Evolutionary conservation across 1,140 invertebrate genomes (phyloP).

Genomic region (Pseudomyrmex sp.): DNA sequence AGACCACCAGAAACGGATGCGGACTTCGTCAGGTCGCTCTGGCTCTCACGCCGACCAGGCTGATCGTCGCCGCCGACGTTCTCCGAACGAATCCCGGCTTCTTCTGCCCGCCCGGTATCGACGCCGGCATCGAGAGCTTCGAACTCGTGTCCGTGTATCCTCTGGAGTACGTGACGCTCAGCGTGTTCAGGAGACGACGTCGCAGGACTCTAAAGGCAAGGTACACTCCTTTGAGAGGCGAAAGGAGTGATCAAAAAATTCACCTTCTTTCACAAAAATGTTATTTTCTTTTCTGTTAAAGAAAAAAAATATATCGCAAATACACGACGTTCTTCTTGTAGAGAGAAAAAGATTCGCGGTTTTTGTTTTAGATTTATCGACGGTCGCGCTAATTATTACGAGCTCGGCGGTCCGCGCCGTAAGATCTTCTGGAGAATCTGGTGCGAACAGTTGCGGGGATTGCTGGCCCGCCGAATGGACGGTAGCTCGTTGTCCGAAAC

Average conservation of each 20-base stretch:
- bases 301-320: no score
- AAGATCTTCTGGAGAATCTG: conserved; percentile 86
- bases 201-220: conserved; percentile 86
- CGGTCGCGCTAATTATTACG: conserved; percentile 79
- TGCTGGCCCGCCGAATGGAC: conserved; percentile 77
- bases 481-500: conserved; percentile 85
- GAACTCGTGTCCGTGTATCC: conserved; percentile 87
- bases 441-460: conserved; percentile 84
- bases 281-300: no score
- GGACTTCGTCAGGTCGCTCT: conserved; percentile 86
- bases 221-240: conserved; percentile 76
- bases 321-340: no score
- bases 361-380: conserved; percentile 79
- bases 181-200: conserved; percentile 85
- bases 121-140: conserved; percentile 86
- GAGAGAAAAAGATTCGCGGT: no score
- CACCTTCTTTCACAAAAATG: no score
- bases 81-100: conserved; percentile 77
- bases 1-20: conserved; percentile 86
- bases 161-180: conserved; percentile 86
- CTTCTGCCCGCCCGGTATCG: conserved; percentile 79
- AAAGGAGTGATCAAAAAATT: background rate
- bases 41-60: conserved; percentile 86
- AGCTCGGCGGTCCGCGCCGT: conserved; percentile 74
- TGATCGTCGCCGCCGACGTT: conserved; percentile 86